Base-by-base conservation (phyloP, 2,113 vertebrate species). In the Channa maculata region DNA sequence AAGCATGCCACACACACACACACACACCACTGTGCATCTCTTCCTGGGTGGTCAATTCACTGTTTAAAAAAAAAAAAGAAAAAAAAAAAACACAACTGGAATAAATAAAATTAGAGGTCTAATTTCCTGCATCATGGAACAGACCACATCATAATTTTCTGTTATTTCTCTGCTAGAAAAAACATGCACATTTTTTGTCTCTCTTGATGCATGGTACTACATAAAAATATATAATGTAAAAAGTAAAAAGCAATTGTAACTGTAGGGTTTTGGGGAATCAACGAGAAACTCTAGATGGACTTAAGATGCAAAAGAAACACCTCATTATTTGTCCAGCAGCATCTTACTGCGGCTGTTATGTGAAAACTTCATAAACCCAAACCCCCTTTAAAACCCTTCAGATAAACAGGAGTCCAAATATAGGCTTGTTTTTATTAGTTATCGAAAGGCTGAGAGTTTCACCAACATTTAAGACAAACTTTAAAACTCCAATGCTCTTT, bases 151-250 rank as follows among this genome's bases (percentile, higher is more conserved):
- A 49, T 3, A 4, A 57, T 69, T 48, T 53, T 45, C 44, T 50
- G 8, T 58, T 63, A 24, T 71, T 63, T 54, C 41, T 67, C 9
- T 53, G 41, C n/a, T 9, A 14, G 5, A 71, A 46, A 78, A 46
- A 34, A 12, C 44, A 43, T 50, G 37, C 43, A 9, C 33, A 59
- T 46, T 49, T 45, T 58, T 8, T 58, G 36, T 44, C 43, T 60
- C 41, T 61, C 41, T 66, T 48, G 51, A 44, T 3, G 13, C 10
- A 0, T 0, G 0, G 3, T 4, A 81, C 76, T 70, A 55, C 73
- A 83, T 24, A 24, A 24, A 24, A 24, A 24, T 68, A 71, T 60
- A 46, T 55, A 60, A 41, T 53, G 59, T 73, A 48, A 73, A 63
- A 73, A 58, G 41, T 36, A 41, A 75, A 65, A 75, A 24, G n/a